Conservation (phyloP, 1,140 invertebrate species). For the Bacillus rossius region DNA sequence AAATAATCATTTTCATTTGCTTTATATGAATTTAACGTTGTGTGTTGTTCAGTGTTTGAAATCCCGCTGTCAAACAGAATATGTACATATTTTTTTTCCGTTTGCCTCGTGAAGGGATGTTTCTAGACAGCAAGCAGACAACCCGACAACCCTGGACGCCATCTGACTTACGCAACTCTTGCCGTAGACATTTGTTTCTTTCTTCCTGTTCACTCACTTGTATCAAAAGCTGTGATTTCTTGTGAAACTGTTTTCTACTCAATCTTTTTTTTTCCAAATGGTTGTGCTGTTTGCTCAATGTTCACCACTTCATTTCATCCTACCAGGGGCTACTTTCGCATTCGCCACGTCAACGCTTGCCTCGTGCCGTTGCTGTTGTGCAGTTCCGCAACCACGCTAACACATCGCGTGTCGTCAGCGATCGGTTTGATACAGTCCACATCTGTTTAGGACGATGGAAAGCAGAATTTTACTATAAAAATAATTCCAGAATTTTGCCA, state of each 20-base stretch:
- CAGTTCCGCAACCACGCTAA: too few relatives aligned
- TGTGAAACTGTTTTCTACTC: slow-evolving; percentile 5
- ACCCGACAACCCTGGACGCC: neutral
- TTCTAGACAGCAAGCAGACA: neutral
- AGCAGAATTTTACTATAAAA: too few relatives aligned
- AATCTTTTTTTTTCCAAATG: slow-evolving; percentile 25
- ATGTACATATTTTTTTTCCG: too few relatives aligned
- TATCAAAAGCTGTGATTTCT: slow-evolving; percentile 15
- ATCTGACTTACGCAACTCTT: neutral
- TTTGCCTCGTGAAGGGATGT: too few relatives aligned
- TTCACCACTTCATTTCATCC: slow-evolving; percentile 11
- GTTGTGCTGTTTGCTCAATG: slow-evolving; percentile 33
- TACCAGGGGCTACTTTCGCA: neutral
- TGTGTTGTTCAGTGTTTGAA: too few relatives aligned
- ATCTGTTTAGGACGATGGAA: slow-evolving; percentile 10
- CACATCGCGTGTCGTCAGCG: too few relatives aligned
- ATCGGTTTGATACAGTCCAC: neutral
- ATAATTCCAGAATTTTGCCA: too few relatives aligned
- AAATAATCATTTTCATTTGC: too few relatives aligned
- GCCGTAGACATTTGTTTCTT: neutral
- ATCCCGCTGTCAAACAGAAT: too few relatives aligned
- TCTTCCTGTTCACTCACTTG: neutral
- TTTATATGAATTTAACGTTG: too few relatives aligned
- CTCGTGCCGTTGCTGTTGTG: too few relatives aligned
- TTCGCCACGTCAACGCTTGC: too few relatives aligned